These are phyloP conservation scores for Priocnemis perturbator DNA, from an alignment of 2,888 invertebrate genomes.

Conservation along the genomic window DNA sequence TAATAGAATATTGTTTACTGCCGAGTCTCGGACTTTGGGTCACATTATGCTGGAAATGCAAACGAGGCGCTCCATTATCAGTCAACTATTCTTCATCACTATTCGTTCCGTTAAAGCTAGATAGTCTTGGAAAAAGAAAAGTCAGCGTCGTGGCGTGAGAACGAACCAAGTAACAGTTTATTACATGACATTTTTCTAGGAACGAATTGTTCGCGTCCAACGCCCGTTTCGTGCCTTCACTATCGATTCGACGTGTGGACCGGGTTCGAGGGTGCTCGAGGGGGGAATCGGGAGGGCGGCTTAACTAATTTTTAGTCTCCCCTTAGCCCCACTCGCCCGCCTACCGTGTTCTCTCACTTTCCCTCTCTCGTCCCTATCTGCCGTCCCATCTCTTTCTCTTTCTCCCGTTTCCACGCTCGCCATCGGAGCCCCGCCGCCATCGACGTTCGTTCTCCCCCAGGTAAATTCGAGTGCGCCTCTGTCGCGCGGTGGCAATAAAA, in stretches of 20 bases:
- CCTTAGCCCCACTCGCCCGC: conserved; percentile 23
- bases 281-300: conserved; percentile 34
- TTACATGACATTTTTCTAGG: too few relatives aligned
- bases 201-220: conserved; percentile 29
- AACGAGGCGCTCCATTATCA: too few relatives aligned
- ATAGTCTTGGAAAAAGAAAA: too few relatives aligned
- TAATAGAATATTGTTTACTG: too few relatives aligned
- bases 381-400: neutral
- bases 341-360: conserved; percentile 10
- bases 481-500: conserved; percentile 30
- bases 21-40: too few relatives aligned
- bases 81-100: too few relatives aligned
- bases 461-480: conserved; percentile 38
- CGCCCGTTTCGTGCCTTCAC: conserved; percentile 27
- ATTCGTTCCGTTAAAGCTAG: too few relatives aligned
- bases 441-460: conserved; percentile 29
- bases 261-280: conserved; percentile 23
- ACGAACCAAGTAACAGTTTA: too few relatives aligned
- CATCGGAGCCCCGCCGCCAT: conserved; percentile 13
- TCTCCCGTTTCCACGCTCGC: neutral
- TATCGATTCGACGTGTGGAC: conserved; percentile 33
- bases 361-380: neutral
- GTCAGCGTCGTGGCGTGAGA: too few relatives aligned
- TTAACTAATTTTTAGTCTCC: conserved; percentile 54
- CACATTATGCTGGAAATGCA: too few relatives aligned